These are phyloP conservation scores for Lycaon pictus DNA, from an alignment of 2,113 vertebrate species.

Conservation along the genomic window DNA sequence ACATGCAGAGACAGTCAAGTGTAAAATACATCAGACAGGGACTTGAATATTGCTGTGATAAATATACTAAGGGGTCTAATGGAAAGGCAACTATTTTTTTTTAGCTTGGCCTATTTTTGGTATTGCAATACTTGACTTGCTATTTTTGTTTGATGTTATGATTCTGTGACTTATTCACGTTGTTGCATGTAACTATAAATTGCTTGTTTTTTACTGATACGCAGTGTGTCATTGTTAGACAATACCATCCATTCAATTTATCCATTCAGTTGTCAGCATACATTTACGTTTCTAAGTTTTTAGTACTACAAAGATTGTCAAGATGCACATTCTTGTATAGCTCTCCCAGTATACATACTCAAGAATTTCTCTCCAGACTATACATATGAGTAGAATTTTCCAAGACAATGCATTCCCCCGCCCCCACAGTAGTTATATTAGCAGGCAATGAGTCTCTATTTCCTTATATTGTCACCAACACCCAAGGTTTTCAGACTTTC, in stretches of 20 bases:
- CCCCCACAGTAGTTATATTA: not conserved
- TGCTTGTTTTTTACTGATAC: not conserved
- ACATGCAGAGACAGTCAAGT: not conserved
- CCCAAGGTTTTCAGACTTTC: not conserved
- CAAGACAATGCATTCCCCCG: not conserved
- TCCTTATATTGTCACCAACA: not conserved
- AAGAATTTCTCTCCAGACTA: not conserved
- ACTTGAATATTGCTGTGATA: not conserved
- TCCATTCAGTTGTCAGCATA: not conserved
- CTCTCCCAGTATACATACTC: not conserved
- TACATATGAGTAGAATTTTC: not conserved
- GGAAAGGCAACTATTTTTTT: not conserved
- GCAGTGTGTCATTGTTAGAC: not conserved
- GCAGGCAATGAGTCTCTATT: not conserved
- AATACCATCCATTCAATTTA: not conserved
- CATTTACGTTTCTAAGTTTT: not conserved
- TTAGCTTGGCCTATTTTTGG: not conserved
- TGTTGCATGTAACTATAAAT: not conserved
- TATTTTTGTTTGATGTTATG: not conserved
- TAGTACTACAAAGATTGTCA: not conserved
- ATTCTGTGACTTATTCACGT: not conserved
- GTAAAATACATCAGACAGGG: not conserved
- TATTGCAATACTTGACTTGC: not conserved
- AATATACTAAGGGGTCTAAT: not conserved
- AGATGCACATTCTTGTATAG: not conserved